Conservation (phyloP, 2,113 vertebrate species). For the Edolisoma coerulescens region DNA sequence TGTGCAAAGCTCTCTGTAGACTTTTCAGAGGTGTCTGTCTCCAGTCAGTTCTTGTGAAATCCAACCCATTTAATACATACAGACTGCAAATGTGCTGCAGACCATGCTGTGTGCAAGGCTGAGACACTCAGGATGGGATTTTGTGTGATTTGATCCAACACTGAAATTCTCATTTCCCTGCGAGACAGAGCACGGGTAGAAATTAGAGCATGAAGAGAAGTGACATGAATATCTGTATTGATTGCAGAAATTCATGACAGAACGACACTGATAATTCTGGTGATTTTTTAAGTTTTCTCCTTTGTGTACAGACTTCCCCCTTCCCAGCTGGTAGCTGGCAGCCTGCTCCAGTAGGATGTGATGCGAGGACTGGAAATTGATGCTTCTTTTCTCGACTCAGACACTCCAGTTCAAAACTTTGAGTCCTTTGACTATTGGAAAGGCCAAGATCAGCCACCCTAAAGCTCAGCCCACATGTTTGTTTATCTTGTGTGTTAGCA, state of each 20-base stretch:
- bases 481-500: background rate
- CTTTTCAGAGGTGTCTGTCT: background rate
- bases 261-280: background rate
- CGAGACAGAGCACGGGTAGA: background rate
- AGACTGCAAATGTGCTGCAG: background rate
- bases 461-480: slow-evolving; percentile 13
- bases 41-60: background rate
- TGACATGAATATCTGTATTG: background rate
- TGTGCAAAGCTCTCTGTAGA: background rate
- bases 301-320: background rate
- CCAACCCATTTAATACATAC: background rate
- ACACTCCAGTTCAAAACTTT: slow-evolving; percentile 33
- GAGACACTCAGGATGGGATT: background rate
- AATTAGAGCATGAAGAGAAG: background rate
- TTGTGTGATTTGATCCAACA: background rate
- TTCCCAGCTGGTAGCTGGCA: slow-evolving; percentile 21
- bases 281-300: background rate
- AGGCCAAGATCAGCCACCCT: slow-evolving; percentile 36
- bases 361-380: slow-evolving; percentile 16
- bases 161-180: background rate
- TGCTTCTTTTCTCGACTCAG: slow-evolving; percentile 35
- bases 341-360: background rate
- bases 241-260: background rate
- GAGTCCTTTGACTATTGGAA: slow-evolving; percentile 47
- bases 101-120: rapidly evolving